These are phyloP conservation scores for Centruroides sculpturatus DNA, from an alignment of 1,140 invertebrate genomes.

Conservation along the genomic window DNA sequence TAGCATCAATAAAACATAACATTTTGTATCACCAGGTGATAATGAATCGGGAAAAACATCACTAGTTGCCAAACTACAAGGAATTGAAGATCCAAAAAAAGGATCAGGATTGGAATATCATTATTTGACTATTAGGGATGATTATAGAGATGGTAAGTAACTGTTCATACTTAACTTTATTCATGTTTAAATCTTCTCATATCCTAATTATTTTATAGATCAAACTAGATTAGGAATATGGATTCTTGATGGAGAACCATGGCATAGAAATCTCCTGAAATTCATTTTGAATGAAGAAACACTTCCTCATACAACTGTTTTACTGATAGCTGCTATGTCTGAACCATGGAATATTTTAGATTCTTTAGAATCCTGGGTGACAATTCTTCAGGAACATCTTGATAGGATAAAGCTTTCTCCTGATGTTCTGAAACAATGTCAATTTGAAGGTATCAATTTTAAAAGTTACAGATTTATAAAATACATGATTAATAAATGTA, in stretches of 20 bases:
- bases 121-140: conserved; percentile 95
- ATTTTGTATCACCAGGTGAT: conserved; percentile 45
- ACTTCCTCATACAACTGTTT: conserved; percentile 79
- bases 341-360: conserved; percentile 91
- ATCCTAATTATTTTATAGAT: neutral
- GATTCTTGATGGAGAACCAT: conserved; percentile 84
- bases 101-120: conserved; percentile 96
- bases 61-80: conserved; percentile 64
- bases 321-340: conserved; percentile 91
- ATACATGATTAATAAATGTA: neutral
- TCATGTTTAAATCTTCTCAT: too few relatives aligned
- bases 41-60: conserved; percentile 96
- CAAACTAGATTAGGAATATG: conserved; percentile 18
- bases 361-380: conserved; percentile 81
- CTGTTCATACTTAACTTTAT: conserved; percentile 48
- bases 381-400: conserved; percentile 78
- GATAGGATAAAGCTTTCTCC: conserved; percentile 67
- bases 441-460: neutral
- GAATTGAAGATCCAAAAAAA: conserved; percentile 84
- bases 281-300: conserved; percentile 82
- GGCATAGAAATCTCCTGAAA: conserved; percentile 75
- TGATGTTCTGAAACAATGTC: conserved; percentile 39
- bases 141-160: conserved; percentile 44
- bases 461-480: neutral
- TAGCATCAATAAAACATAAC: too few relatives aligned